Percentiles rank a stretch among this genome's conserved stretches.
These are phyloP conservation scores for Trogon melanurus DNA, from an alignment of 2,113 vertebrate species.

Conservation along the genomic window DNA sequence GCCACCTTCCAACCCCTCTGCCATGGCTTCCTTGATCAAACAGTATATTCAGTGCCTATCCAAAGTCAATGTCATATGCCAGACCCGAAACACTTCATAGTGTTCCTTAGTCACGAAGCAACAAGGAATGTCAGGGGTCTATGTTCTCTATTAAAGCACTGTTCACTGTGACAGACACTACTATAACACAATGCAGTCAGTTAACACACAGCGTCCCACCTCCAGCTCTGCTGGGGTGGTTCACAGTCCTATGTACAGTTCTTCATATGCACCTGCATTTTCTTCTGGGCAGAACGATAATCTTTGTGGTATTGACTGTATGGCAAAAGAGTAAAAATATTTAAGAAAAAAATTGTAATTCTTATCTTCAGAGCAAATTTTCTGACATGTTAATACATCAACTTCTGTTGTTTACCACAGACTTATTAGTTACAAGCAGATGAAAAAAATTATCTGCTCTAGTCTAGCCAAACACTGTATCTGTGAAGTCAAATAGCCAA, in stretches of 20 bases:
- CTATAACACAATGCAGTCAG: accelerated
- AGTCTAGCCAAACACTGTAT: not conserved
- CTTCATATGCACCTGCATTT: not conserved
- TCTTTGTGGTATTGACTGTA: not conserved
- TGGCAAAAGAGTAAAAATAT: not conserved
- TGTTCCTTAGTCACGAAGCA: not conserved
- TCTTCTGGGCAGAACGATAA: not conserved
- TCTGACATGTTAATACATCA: not conserved
- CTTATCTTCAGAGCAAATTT: not conserved
- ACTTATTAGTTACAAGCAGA: not conserved
- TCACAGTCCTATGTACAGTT: not conserved
- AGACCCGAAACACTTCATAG: not conserved
- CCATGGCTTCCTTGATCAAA: not conserved
- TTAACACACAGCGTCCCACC: not conserved
- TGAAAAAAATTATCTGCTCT: not conserved
- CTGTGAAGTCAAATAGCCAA: not conserved
- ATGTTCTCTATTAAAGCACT: not conserved
- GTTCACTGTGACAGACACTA: not conserved
- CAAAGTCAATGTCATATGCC: not conserved
- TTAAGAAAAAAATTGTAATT: not conserved
- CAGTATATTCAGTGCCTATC: not conserved
- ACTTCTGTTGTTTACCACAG: not conserved
- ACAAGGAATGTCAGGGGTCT: not conserved
- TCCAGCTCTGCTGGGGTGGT: not conserved
- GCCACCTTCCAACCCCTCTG: no score